phyloP scores from a whole-genome alignment of 37 sponge, comb jelly and placozoan genomes.

The Cladorhizidae sp. region DNA sequence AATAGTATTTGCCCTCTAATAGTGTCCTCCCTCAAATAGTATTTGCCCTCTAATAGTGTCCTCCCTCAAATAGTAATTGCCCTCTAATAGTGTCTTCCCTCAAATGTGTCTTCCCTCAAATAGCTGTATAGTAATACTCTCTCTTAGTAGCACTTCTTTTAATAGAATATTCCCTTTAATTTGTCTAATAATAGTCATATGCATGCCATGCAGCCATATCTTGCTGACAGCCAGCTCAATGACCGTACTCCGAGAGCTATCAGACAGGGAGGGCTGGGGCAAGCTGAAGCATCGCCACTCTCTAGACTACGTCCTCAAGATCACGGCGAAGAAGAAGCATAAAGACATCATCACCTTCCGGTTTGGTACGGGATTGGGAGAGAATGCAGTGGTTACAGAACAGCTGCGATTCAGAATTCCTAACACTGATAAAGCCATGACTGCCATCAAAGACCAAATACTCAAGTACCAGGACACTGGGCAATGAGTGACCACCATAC shows the following conservation, averaged over 20 bases:
- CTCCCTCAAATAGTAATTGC: too few relatives aligned
- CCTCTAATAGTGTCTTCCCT: too few relatives aligned
- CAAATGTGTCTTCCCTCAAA: too few relatives aligned
- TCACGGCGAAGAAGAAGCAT: slow-evolving; percentile 92
- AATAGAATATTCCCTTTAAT: neutral
- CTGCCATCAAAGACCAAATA: slow-evolving; percentile 63
- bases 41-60: too few relatives aligned
- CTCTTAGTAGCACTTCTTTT: too few relatives aligned
- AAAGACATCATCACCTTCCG: slow-evolving; percentile 93
- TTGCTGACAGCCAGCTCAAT: slow-evolving; percentile 57
- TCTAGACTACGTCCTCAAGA: slow-evolving; percentile 70
- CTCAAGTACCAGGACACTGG: slow-evolving; percentile 4
- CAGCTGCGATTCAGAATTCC: slow-evolving; percentile 81
- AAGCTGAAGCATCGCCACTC: slow-evolving; percentile 59
- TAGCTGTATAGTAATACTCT: too few relatives aligned
- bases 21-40: too few relatives aligned
- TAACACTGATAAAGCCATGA: slow-evolving; percentile 69
- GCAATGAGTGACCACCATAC: too few relatives aligned
- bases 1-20: too few relatives aligned
- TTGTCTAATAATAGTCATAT: neutral
- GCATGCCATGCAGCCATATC: slow-evolving; percentile 67
- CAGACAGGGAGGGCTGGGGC: slow-evolving; percentile 81
- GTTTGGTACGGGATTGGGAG: slow-evolving; percentile 54
- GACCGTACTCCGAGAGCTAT: slow-evolving; percentile 73
- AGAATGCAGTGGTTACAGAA: slow-evolving; percentile 38